Conservation (phyloP, 2,797 vertebrate genomes). For the Thaleichthys pacificus region DNA sequence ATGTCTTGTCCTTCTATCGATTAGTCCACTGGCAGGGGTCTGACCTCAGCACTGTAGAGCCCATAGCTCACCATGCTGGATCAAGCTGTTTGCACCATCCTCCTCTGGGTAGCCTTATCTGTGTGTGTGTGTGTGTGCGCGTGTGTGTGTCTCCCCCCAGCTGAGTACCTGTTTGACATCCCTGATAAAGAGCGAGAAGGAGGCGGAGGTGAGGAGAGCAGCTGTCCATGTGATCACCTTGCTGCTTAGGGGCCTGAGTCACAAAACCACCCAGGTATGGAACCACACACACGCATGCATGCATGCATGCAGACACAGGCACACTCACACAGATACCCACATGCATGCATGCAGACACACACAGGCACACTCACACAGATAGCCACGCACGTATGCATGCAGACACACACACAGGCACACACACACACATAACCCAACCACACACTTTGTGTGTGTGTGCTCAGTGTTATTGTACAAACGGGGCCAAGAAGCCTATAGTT, state of each 20-base stretch:
- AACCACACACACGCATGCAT: constrained; percentile 1
- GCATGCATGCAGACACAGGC: neutral
- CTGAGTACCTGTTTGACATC: constrained; percentile 84
- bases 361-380: neutral
- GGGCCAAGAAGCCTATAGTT: constrained; percentile 9
- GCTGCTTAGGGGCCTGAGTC: constrained; percentile 86
- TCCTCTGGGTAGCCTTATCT: neutral
- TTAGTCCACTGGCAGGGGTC: neutral
- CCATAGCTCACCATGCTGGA: neutral
- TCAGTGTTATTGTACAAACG: constrained; percentile 5
- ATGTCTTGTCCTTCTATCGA: constrained; percentile 2
- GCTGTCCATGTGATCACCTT: constrained; percentile 85
- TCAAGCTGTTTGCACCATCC: neutral
- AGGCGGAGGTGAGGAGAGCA: constrained; percentile 87
- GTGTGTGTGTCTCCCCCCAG: constrained; percentile 59
- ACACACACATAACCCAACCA: neutral
- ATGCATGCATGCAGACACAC: neutral
- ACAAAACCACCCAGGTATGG: constrained; percentile 84
- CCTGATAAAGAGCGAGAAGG: constrained; percentile 81
- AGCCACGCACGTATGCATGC: no score
- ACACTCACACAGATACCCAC: neutral
- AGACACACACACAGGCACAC: neutral
- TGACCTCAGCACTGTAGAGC: neutral
- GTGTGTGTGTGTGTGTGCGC: neutral
- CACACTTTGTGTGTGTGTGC: neutral